Conservation (phyloP, 2,888 invertebrate species). For the Sturmia bella region DNA sequence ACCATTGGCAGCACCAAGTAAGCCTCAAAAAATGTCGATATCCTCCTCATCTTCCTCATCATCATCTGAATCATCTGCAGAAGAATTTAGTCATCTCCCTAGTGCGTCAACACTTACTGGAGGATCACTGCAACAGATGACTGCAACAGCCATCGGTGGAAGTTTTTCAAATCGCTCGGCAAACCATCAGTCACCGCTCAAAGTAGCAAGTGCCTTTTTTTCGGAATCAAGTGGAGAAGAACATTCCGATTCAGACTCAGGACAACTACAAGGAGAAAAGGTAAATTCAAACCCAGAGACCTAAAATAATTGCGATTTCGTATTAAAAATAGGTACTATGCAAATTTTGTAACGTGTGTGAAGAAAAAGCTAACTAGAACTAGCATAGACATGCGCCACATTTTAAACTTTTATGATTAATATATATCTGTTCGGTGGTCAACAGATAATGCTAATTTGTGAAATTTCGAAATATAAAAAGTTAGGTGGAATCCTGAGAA, state of each 20-base stretch:
- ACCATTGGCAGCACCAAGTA: slow-evolving; percentile 50
- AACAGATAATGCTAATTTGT: too few relatives aligned
- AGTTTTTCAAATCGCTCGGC: slow-evolving; percentile 68
- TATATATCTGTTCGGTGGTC: too few relatives aligned
- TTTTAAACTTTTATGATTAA: too few relatives aligned
- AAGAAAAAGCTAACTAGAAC: too few relatives aligned
- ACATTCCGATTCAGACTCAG: slow-evolving; percentile 65
- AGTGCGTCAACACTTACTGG: slow-evolving; percentile 56
- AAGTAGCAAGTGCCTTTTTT: slow-evolving; percentile 70
- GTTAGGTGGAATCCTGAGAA: too few relatives aligned
- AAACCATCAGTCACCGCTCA: slow-evolving; percentile 74
- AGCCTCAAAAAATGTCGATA: slow-evolving; percentile 61
- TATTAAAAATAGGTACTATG: too few relatives aligned
- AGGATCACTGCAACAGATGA: slow-evolving; percentile 48
- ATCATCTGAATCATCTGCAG: slow-evolving; percentile 71
- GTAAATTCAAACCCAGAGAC: slow-evolving; percentile 63
- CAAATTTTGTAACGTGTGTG: too few relatives aligned
- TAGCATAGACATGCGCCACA: too few relatives aligned
- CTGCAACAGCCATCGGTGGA: slow-evolving; percentile 43
- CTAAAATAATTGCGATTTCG: too few relatives aligned
- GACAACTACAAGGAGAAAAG: slow-evolving; percentile 62
- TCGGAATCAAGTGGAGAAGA: slow-evolving; percentile 74
- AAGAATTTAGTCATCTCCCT: slow-evolving; percentile 68
- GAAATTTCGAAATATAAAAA: too few relatives aligned
- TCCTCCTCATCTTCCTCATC: slow-evolving; percentile 73